These are phyloP conservation scores for Athene cunicularia DNA, from an alignment of 2,113 vertebrate genomes.

Conservation along the genomic window DNA sequence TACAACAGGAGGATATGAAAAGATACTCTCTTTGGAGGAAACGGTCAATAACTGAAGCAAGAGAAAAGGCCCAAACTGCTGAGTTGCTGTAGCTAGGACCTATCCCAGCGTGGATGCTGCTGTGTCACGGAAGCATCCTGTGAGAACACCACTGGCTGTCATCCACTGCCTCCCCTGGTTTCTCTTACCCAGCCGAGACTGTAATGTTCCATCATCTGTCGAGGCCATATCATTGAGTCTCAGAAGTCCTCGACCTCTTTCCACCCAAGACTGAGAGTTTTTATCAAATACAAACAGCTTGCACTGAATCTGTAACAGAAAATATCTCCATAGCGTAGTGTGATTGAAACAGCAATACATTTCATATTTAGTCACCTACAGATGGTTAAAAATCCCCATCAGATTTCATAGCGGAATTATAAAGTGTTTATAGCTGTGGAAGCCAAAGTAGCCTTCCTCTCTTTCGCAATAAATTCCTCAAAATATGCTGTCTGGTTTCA, in stretches of 20 bases:
- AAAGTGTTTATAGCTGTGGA: background rate
- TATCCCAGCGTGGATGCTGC: background rate
- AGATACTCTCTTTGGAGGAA: background rate
- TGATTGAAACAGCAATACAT: background rate
- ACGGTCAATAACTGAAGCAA: background rate
- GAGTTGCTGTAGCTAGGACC: background rate
- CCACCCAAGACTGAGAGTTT: slow-evolving; percentile 96
- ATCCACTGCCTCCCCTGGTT: background rate
- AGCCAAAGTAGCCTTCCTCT: background rate
- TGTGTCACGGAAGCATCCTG: background rate
- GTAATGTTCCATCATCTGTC: slow-evolving; percentile 90
- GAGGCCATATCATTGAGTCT: slow-evolving; percentile 98
- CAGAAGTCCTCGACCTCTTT: slow-evolving; percentile 93
- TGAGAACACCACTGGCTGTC: background rate
- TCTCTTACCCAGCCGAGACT: slow-evolving; percentile 91
- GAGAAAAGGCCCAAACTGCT: background rate
- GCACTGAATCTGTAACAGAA: slow-evolving; percentile 90
- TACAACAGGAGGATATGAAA: background rate
- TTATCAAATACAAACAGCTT: slow-evolving; percentile 99
- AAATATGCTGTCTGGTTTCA: background rate
- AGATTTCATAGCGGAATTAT: background rate
- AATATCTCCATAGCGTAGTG: background rate
- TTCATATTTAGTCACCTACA: background rate
- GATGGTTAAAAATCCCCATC: background rate
- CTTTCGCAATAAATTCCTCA: background rate